Percentiles rank a stretch among this genome's conserved stretches.
These are phyloP conservation scores for Eremophila alpestris DNA, from an alignment of 2,797 vertebrate species.

Conservation along the genomic window DNA sequence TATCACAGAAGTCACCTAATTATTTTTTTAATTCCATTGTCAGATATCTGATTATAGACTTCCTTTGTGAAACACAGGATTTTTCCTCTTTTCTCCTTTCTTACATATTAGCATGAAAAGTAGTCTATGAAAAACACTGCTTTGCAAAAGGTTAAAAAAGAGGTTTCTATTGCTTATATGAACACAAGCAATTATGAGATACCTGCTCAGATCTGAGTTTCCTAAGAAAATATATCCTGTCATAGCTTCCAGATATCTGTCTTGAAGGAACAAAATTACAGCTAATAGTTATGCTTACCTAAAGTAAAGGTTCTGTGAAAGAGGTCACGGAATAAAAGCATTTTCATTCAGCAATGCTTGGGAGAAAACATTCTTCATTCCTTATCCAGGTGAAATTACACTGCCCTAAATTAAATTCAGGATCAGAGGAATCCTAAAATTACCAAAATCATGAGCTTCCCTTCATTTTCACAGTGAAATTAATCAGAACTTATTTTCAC, in stretches of 20 bases:
- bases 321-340: background rate
- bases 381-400: background rate
- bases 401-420: background rate
- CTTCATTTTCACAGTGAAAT: background rate
- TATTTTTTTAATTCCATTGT: background rate
- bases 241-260: background rate
- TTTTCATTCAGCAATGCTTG: background rate
- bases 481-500: background rate
- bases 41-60: background rate
- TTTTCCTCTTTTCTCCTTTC: background rate
- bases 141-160: background rate
- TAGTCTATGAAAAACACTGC: background rate
- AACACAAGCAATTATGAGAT: background rate
- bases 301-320: background rate
- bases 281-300: background rate
- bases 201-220: background rate
- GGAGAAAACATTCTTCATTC: background rate
- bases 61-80: background rate
- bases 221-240: background rate
- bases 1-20: background rate
- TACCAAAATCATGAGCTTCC: background rate
- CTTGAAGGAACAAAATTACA: background rate
- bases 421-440: background rate
- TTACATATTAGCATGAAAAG: background rate
- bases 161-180: background rate